Conservation (phyloP, 2,797 vertebrate genomes). For the Tenualosa thibaudeaui region DNA sequence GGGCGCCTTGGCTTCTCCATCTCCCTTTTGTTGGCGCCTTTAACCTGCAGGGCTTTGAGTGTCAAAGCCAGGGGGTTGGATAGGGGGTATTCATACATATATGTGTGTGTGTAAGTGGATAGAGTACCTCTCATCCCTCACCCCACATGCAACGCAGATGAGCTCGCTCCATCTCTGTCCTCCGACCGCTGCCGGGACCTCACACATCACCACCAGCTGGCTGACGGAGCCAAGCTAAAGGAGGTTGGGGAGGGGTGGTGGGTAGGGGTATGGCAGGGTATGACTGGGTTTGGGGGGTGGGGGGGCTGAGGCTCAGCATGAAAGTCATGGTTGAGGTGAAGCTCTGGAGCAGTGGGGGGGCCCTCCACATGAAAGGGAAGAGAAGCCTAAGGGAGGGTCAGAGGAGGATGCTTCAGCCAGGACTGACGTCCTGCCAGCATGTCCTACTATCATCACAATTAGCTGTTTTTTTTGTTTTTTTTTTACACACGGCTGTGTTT, state of each 20-base stretch:
- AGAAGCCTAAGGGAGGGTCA: neutral
- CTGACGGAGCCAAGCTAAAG: neutral
- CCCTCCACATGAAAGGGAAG: neutral
- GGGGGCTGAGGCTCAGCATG: conserved; percentile 20
- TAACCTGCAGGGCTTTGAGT: conserved; percentile 6
- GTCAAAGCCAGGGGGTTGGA: conserved; percentile 44
- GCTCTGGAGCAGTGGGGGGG: neutral
- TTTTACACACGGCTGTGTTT: no score
- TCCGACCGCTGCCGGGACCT: conserved; percentile 20
- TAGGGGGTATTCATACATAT: no score
- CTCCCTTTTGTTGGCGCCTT: neutral
- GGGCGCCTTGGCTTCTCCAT: neutral
- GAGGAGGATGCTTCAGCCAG: neutral
- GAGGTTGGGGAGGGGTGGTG: no score
- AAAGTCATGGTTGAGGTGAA: conserved; percentile 7
- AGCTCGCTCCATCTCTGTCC: conserved; percentile 47
- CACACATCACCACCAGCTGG: conserved; percentile 21
- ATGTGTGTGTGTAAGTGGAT: conserved; percentile 26
- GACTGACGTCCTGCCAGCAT: neutral
- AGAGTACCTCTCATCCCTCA: conserved; percentile 26
- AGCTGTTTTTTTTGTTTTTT: no score
- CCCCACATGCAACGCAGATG: conserved; percentile 48
- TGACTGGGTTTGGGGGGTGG: neutral
- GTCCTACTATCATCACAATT: neutral
- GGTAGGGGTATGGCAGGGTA: no score